phyloP scores from a whole-genome alignment of 2,113 vertebrate species.

The Pteronura brasiliensis region DNA sequence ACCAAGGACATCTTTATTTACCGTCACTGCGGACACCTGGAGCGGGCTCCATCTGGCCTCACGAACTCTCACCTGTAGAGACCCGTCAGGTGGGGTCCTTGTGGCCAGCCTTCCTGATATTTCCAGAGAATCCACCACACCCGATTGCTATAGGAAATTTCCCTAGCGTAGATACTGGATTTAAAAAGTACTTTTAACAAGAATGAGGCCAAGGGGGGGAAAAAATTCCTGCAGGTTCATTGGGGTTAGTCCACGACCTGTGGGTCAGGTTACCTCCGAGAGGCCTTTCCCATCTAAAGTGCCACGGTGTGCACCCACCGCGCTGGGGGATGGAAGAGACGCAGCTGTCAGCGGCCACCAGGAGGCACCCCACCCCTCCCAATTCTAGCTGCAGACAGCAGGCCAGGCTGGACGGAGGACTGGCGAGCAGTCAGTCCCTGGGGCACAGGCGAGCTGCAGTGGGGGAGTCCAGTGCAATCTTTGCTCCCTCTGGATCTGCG shows the following conservation, averaged over 20 bases:
- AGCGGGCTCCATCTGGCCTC: neutral
- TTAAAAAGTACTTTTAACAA: neutral
- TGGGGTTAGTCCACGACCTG: neutral
- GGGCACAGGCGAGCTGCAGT: neutral
- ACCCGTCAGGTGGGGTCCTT: too few relatives aligned
- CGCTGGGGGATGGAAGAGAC: neutral
- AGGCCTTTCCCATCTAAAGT: neutral
- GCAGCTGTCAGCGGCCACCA: neutral
- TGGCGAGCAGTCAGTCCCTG: too few relatives aligned
- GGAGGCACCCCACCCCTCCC: neutral
- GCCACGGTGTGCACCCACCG: fast-evolving
- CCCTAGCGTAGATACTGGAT: neutral
- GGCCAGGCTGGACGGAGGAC: neutral
- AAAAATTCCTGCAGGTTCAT: neutral
- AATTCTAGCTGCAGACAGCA: neutral
- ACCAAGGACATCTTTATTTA: neutral
- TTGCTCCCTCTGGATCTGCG: neutral
- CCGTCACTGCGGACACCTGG: neutral
- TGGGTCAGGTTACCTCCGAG: neutral
- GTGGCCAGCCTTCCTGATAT: neutral
- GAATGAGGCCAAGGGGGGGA: neutral
- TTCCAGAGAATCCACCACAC: neutral
- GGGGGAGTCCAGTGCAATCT: neutral
- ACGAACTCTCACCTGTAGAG: neutral
- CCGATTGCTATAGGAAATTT: neutral